phyloP scores from a whole-genome alignment of 1,140 invertebrate species.

The Cydia strobilella region DNA sequence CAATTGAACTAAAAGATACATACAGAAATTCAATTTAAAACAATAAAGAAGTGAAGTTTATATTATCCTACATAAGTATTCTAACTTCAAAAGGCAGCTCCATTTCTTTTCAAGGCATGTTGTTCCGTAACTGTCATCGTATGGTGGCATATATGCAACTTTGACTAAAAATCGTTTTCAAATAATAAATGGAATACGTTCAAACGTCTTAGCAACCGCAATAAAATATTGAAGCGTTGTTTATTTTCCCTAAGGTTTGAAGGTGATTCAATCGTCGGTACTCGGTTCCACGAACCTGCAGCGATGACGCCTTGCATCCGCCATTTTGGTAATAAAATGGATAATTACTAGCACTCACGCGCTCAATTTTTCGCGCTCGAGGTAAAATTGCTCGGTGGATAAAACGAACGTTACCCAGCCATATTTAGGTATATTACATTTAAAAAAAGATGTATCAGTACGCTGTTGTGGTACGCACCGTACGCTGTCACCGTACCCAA shows the following conservation, averaged over 20 bases:
- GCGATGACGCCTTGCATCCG: conserved; percentile 55
- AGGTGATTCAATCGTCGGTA: conserved; percentile 20
- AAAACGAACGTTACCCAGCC: background rate
- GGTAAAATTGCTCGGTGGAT: conserved; percentile 11
- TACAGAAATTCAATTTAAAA: too few species aligned
- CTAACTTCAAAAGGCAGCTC: too few species aligned
- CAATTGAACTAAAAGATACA: too few species aligned
- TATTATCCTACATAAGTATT: too few species aligned
- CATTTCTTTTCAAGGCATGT: too few species aligned
- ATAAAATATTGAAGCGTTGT: conserved; percentile 12
- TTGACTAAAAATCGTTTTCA: too few species aligned
- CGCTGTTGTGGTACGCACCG: too few species aligned
- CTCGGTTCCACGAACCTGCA: conserved; percentile 32
- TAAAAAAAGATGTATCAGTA: background rate
- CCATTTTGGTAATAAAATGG: conserved; percentile 61
- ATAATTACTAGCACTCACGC: conserved; percentile 47
- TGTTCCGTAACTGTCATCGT: too few species aligned
- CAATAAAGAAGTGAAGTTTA: too few species aligned
- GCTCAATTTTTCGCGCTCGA: conserved; percentile 28
- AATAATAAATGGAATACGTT: background rate
- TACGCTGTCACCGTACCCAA: too few species aligned
- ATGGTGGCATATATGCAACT: too few species aligned
- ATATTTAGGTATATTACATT: background rate
- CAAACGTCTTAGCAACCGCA: background rate
- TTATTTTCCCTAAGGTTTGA: conserved; percentile 29